phyloP scores from a whole-genome alignment of 2,113 vertebrate genomes.

The Crocuta crocuta region DNA sequence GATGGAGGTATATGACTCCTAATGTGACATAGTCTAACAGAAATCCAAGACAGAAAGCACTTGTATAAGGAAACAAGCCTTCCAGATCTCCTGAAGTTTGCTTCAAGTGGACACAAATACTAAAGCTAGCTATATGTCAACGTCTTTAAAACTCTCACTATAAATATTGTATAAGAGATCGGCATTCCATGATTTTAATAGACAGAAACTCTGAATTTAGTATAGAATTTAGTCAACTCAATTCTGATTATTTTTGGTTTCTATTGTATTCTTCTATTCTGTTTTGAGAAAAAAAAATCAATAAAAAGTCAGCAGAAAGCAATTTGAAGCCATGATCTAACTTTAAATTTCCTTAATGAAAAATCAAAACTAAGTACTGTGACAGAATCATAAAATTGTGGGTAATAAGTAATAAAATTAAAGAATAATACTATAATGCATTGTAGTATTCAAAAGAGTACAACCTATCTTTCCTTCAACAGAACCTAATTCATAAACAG shows the following conservation, averaged over 20 bases:
- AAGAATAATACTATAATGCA: background rate
- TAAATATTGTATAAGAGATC: background rate
- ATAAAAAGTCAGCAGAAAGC: background rate
- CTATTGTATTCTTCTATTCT: background rate
- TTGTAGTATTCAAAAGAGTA: background rate
- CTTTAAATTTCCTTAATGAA: background rate
- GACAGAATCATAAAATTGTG: background rate
- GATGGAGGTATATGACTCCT: slow-evolving; percentile 81
- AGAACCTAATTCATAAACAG: background rate
- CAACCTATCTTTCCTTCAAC: background rate
- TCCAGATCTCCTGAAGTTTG: background rate
- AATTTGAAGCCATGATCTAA: background rate
- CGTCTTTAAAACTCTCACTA: background rate
- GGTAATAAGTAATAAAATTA: background rate
- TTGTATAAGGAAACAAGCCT: background rate
- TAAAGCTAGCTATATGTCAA: background rate
- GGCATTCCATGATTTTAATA: background rate
- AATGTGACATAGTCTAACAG: background rate
- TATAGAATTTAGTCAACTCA: background rate
- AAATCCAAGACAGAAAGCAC: background rate
- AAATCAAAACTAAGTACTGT: background rate
- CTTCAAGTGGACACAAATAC: background rate
- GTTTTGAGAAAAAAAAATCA: background rate
- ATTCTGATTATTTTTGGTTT: background rate
- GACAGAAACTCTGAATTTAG: background rate